Evolutionary conservation across 2,888 invertebrate species (phyloP), one percentile per base, ranked within the genome.

Genomic region (Cremastinae sp.): DNA sequence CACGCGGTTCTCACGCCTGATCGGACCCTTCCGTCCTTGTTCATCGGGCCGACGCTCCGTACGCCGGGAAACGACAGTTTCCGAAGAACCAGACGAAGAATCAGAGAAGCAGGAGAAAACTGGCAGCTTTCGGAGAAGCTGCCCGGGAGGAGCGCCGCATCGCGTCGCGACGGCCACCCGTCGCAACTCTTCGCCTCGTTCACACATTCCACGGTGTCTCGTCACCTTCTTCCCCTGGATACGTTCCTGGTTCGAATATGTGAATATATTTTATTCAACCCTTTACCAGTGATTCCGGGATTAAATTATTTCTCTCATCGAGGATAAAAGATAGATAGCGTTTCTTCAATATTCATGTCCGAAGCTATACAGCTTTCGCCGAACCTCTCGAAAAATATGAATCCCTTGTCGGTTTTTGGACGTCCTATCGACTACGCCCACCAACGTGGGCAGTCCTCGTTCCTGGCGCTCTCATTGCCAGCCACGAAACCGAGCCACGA

Each of bases 231-330:
- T 78, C 45, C 47, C 16, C 16, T 28, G 75, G 82, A 86, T 89
- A 83, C 68, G 81, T 75, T 82, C 89, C 89, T 89, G 86, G 78
- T 88, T 83, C 85, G 88, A 89, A 89, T 89, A 89, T 89, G 89
- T 89, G 89, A 89, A 89, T 89, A 89, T 89, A 89, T 89, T 89
- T 89, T 89, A 89, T 89, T 89, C 89, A 89, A 89, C 88, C 89
- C 89, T 89, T 89, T 87, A 85, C 86, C 85, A 81, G 51, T 81
- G 82, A 85, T 81, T 82, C 72, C 58, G 41, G 81, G 86, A 89
- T 89, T 89, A 89, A 89, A 88, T 89, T 88, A 89, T 89, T 88
- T 84, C 79, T 69, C 71, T 51, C 34, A 47, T n/a, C 49, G 56
- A 53, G 61, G 38, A 16, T 28, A 34, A 47, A 56, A 54, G 20